Base-by-base conservation (phyloP, 2,797 vertebrate species). In the Lacerta agilis region DNA sequence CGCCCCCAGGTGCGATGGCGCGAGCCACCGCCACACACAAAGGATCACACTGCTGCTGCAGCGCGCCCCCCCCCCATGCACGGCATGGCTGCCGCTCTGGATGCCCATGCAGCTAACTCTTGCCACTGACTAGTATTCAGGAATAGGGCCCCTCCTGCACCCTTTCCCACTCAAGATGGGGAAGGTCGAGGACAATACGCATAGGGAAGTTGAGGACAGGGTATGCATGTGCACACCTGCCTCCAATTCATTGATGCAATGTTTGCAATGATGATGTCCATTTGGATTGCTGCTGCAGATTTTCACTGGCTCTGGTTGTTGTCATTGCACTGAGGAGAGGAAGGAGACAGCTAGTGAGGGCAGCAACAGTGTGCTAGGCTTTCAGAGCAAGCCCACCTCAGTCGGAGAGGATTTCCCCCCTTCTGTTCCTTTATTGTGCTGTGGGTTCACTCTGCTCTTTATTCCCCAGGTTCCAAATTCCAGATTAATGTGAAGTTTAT, bases 1-100 rank as follows among this genome's bases (percentile, higher is more conserved):
- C 3, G 0, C 45, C 3, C 45, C 45, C 11, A 11, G 45, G 8
- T 2, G 1, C 43, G 43, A 1, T 45, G 7, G 43, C 43, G 1
- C 8, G 2, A 45, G 45, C 45, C 45, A 10, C 45, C 0, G 38
- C 38, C 4, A 41, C 38, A 41, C 38, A 41, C 38, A 38, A 41
- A 41, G 38, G 38, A 41, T 41, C 1, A 38, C 38, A 5, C 38
- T 4, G 38, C 38, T 4, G 38, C 38, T 4, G 38, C 38, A 41
- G 38, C 38, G 36, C 36, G 4, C 38, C 3, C 38, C 3, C 38
- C 3, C 38, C 38, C 38, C 38, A 5, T 41, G 5, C 38, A 41
- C 5, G 5, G 38, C 38, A 41, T 41, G 38, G 5, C 38, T 41
- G 38, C 38, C 4, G 45, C 10, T 49, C 45, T 49, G 11, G 11